These are phyloP conservation scores for Zapus hudsonius DNA, from an alignment of 2,113 vertebrate species.

Conservation along the genomic window DNA sequence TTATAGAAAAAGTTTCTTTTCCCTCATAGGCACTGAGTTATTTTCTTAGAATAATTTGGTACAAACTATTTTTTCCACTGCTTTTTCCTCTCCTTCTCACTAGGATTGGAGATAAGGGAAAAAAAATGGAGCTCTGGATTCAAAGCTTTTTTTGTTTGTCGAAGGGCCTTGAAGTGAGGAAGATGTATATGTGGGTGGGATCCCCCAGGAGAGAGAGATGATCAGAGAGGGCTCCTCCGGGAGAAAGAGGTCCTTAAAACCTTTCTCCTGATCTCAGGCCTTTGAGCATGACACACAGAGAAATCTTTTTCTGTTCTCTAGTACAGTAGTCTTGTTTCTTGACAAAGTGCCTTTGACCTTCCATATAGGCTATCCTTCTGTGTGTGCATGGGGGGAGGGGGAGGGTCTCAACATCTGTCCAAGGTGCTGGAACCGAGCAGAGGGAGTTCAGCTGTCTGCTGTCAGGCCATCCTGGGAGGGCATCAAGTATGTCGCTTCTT, in stretches of 20 bases:
- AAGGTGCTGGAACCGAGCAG: rapidly evolving
- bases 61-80: background rate
- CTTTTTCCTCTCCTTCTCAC: background rate
- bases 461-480: background rate
- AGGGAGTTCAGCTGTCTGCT: background rate
- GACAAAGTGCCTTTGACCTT: background rate
- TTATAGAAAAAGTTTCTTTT: background rate
- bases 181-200: background rate
- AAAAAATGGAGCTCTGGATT: background rate
- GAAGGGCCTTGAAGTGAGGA: background rate
- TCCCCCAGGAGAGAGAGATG: background rate
- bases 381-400: no score
- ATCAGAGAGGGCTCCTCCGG: background rate
- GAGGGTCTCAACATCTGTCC: background rate
- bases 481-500: background rate
- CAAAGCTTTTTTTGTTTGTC: background rate
- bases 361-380: rapidly evolving
- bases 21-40: background rate
- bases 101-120: background rate
- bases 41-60: background rate
- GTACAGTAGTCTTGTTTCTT: background rate
- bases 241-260: background rate
- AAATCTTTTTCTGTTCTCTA: background rate
- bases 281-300: rapidly evolving
- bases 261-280: background rate